phyloP scores from a whole-genome alignment of 2,888 invertebrate species.

The Heliconius ismenius region DNA sequence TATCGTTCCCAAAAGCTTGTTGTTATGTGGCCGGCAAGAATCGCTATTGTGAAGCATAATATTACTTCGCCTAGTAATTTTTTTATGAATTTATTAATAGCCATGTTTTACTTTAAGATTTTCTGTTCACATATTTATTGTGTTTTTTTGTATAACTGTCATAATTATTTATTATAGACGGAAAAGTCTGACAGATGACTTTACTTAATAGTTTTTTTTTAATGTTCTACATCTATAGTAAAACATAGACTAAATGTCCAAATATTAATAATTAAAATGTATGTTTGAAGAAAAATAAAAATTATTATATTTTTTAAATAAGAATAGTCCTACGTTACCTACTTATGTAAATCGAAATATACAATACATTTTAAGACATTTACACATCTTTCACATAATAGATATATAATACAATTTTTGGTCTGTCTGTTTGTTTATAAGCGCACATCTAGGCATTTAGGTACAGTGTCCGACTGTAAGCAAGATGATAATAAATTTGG shows the following conservation, averaged over 20 bases:
- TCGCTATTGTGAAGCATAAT: conserved; percentile 56
- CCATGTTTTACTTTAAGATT: conserved; percentile 51
- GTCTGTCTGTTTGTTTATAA: too few species aligned
- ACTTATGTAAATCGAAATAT: too few species aligned
- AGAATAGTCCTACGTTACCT: too few species aligned
- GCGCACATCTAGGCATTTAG: too few species aligned
- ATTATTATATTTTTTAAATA: too few species aligned
- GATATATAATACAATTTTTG: too few species aligned
- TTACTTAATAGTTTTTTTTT: background rate
- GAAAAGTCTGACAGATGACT: background rate
- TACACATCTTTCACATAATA: background rate
- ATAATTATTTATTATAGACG: background rate
- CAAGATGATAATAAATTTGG: too few species aligned
- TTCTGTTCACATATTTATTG: background rate
- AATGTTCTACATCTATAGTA: too few species aligned
- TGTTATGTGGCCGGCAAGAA: conserved; percentile 59
- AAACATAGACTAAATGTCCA: too few species aligned
- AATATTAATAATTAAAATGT: too few species aligned
- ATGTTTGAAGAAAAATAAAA: background rate
- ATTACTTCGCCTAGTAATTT: conserved; percentile 54
- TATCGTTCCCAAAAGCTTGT: conserved; percentile 66
- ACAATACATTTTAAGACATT: background rate
- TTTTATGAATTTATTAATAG: conserved; percentile 50
- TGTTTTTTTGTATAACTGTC: background rate
- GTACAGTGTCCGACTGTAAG: too few species aligned